These are phyloP conservation scores for Cerastoderma edule DNA, from an alignment of 2,888 invertebrate species.

Conservation along the genomic window DNA sequence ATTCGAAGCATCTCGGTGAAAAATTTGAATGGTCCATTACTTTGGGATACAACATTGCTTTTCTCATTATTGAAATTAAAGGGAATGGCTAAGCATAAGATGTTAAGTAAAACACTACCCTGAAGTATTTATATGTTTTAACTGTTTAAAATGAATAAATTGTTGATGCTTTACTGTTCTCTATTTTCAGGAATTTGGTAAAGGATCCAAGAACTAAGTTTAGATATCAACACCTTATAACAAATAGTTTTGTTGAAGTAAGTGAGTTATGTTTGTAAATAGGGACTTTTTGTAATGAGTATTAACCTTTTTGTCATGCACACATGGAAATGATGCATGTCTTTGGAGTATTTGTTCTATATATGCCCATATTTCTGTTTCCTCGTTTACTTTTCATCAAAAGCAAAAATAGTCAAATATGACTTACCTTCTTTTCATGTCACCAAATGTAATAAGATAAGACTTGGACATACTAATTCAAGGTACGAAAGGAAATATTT, in stretches of 20 bases:
- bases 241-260: constrained; percentile 99
- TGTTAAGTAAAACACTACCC: too few relatives aligned
- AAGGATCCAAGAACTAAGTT: constrained; percentile 82
- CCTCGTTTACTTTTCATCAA: too few relatives aligned
- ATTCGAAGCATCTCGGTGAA: too few relatives aligned
- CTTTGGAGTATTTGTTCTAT: too few relatives aligned
- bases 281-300: background rate
- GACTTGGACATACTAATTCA: too few relatives aligned
- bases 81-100: background rate
- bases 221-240: constrained; percentile 97
- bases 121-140: constrained; percentile 8
- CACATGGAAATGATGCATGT: background rate
- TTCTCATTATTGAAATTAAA: background rate
- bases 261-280: constrained; percentile 61
- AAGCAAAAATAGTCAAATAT: too few relatives aligned
- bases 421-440: too few relatives aligned
- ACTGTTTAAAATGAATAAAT: constrained; percentile 55
- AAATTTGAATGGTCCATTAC: background rate
- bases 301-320: background rate
- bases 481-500: too few relatives aligned
- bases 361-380: too few relatives aligned
- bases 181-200: constrained; percentile 79
- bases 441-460: too few relatives aligned
- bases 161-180: background rate
- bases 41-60: background rate